Evolutionary conservation across 2,888 invertebrate species (phyloP).

Genomic region (Listrodromus nycthemerus): DNA sequence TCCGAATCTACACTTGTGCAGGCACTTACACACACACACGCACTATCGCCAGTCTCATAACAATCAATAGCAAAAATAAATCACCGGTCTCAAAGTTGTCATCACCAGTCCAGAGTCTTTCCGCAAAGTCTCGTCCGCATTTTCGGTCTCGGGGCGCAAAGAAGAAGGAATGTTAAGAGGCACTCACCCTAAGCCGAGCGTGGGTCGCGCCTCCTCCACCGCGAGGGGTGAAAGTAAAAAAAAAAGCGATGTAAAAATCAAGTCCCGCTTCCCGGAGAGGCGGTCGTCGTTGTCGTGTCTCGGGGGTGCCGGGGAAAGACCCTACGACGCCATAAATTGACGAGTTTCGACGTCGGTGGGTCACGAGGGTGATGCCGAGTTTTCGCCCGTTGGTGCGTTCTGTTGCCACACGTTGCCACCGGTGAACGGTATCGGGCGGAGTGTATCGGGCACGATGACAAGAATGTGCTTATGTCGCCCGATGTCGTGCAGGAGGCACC

Average conservation of each 20-base stretch:
- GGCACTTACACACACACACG: slow-evolving; percentile 14
- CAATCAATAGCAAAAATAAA: no score
- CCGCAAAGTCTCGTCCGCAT: slow-evolving; percentile 46
- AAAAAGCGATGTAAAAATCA: slow-evolving; percentile 45
- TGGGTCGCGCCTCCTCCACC: slow-evolving; percentile 20
- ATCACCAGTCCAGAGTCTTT: not conserved
- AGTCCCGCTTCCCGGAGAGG: slow-evolving; percentile 1
- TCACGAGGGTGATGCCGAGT: not conserved
- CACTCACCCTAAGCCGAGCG: slow-evolving; percentile 54
- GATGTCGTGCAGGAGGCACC: slow-evolving; percentile 54
- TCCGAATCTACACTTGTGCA: no score
- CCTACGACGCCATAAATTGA: slow-evolving; percentile 7
- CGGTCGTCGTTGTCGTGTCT: not conserved
- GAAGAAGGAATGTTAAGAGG: slow-evolving; percentile 55
- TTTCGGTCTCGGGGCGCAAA: slow-evolving; percentile 17
- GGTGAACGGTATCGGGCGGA: slow-evolving; percentile 16
- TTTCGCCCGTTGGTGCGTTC: slow-evolving; percentile 7
- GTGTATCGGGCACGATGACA: slow-evolving; percentile 59
- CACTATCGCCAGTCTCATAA: no score
- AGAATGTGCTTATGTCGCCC: slow-evolving; percentile 49
- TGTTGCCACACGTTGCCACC: slow-evolving; percentile 19
- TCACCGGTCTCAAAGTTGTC: no score
- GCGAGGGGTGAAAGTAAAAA: slow-evolving; percentile 43
- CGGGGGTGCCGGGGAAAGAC: not conserved
- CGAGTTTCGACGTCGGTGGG: slow-evolving; percentile 15